Percentiles rank a stretch among this genome's conserved stretches.
phyloP scores from a whole-genome alignment of 2,888 invertebrate species.

The Protodeltote pygarga region DNA sequence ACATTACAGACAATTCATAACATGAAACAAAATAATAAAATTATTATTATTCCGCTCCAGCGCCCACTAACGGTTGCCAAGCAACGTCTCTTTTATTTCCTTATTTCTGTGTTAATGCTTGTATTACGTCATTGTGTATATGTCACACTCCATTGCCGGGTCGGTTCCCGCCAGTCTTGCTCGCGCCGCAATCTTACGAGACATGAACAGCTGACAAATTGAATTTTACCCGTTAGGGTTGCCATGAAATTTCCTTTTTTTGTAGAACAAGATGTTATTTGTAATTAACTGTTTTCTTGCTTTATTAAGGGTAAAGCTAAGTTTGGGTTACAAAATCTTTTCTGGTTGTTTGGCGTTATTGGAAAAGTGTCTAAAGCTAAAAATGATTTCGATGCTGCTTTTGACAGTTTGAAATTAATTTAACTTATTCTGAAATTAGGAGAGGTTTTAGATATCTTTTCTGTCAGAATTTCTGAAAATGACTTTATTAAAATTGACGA shows the following conservation, averaged over 20 bases:
- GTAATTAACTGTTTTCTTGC: too few species aligned
- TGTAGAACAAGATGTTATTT: not conserved
- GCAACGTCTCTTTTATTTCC: conserved; percentile 13
- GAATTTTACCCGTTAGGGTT: conserved; percentile 37
- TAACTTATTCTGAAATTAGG: too few species aligned
- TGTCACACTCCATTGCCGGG: conserved; percentile 34
- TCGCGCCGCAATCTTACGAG: conserved; percentile 34
- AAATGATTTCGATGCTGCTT: too few species aligned
- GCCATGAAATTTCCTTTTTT: conserved; percentile 7
- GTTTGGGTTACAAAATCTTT: too few species aligned
- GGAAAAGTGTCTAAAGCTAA: too few species aligned
- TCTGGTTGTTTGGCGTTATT: too few species aligned
- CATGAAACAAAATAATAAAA: conserved; percentile 4
- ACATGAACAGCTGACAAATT: conserved; percentile 47
- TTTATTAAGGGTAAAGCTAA: too few species aligned
- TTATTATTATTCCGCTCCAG: not conserved
- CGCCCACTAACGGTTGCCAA: conserved; percentile 2
- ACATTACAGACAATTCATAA: too few species aligned
- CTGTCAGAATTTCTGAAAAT: too few species aligned
- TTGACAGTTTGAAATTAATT: too few species aligned
- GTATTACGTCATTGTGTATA: conserved; percentile 19
- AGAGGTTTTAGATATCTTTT: too few species aligned
- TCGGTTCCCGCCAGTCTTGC: conserved; percentile 20
- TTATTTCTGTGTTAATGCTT: conserved; percentile 27
- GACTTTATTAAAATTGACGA: too few species aligned